phyloP scores from a whole-genome alignment of 1,140 invertebrate genomes.

The Lethrus apterus region DNA sequence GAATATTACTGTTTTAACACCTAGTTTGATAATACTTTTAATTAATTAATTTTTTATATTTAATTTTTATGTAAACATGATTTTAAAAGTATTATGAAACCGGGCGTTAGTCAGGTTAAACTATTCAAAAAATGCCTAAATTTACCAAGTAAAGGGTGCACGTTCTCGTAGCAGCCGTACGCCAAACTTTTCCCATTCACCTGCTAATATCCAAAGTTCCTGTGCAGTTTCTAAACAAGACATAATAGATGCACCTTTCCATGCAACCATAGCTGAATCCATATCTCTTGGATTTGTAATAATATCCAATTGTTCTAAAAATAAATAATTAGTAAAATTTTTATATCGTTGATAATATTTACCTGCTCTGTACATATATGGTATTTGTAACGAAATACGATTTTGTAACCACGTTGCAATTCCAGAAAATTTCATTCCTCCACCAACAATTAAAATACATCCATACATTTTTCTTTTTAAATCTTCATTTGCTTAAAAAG shows the following conservation, averaged over 20 bases:
- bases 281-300: conserved; percentile 81
- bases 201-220: conserved; percentile 83
- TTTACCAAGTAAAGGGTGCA: conserved; percentile 71
- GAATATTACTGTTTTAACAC: no score
- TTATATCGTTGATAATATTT: conserved; percentile 14
- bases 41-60: no score
- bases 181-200: conserved; percentile 81
- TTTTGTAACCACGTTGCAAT: conserved; percentile 85
- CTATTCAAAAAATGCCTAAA: no score
- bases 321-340: not conserved
- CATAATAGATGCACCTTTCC: conserved; percentile 93
- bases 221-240: conserved; percentile 86
- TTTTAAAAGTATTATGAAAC: no score
- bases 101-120: no score
- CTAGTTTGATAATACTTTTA: no score
- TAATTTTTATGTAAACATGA: no score
- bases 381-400: conserved; percentile 74
- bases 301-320: conserved; percentile 69
- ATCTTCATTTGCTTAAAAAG: conserved; percentile 64
- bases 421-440: conserved; percentile 81
- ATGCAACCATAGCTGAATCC: conserved; percentile 79
- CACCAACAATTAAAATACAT: conserved; percentile 85
- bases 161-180: conserved; percentile 81
- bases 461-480: conserved; percentile 92
- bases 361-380: conserved; percentile 65